A percentile compares a stretch with the other conserved stretches of the same genome.
These are phyloP conservation scores for Platorchestia sp. DNA, from an alignment of 1,140 invertebrate species.

Conservation along the genomic window DNA sequence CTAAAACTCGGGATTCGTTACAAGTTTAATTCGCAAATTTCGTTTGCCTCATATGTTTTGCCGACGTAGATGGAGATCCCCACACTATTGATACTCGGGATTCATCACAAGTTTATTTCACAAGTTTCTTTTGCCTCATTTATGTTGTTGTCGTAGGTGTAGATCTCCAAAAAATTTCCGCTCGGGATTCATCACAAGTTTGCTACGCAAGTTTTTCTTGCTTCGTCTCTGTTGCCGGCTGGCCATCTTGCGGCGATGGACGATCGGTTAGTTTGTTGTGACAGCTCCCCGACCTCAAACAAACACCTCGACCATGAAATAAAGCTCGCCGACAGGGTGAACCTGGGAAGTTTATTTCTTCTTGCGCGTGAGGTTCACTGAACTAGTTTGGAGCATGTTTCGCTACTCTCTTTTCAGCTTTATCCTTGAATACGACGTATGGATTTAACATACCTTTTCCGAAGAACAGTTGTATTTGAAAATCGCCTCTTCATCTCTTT, in stretches of 20 bases:
- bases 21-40: too few relatives aligned
- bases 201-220: neutral
- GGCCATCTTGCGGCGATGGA: neutral
- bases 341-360: neutral
- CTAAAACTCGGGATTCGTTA: neutral
- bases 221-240: neutral
- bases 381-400: neutral
- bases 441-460: neutral
- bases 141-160: too few relatives aligned
- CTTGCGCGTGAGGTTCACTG: neutral
- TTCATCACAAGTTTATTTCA: too few relatives aligned
- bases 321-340: neutral
- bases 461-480: neutral
- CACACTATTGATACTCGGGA: too few relatives aligned
- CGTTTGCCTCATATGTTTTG: too few relatives aligned
- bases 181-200: neutral
- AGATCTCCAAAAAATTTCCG: too few relatives aligned
- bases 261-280: neutral
- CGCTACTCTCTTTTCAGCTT: neutral
- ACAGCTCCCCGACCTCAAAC: neutral
- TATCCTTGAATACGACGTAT: neutral
- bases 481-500: neutral
- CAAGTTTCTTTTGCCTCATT: too few relatives aligned
- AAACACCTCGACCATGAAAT: neutral
- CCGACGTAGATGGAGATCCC: too few relatives aligned